Conservation (phyloP, 2,888 invertebrate species). For the Trichopria drosophilae region DNA sequence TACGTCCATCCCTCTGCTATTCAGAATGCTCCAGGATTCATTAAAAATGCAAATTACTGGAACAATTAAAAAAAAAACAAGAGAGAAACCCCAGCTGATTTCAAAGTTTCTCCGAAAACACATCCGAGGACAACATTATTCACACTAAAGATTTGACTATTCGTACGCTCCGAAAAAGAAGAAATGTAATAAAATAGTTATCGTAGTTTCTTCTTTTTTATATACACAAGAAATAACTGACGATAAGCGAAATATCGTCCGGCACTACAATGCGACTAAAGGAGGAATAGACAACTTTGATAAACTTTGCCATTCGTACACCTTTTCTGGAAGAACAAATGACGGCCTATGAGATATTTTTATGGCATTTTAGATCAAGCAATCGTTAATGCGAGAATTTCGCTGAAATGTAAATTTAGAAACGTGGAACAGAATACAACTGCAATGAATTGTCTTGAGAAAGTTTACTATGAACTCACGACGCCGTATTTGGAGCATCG, state of each 20-base stretch:
- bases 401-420: background rate
- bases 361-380: slow-evolving; percentile 19
- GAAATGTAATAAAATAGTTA: slow-evolving; percentile 5
- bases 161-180: slow-evolving; percentile 7
- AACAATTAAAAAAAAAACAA: no score
- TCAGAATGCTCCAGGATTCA: no score
- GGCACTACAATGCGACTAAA: slow-evolving; percentile 37
- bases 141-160: background rate
- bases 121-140: no score
- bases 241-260: slow-evolving; percentile 31
- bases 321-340: slow-evolving; percentile 23
- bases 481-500: slow-evolving; percentile 1
- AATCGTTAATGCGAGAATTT: slow-evolving; percentile 18
- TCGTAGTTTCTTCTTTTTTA: background rate
- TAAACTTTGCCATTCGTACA: slow-evolving; percentile 30
- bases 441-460: slow-evolving; percentile 2
- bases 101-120: no score
- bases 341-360: slow-evolving; percentile 37
- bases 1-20: no score
- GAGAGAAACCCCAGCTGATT: no score
- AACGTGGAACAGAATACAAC: background rate
- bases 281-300: slow-evolving; percentile 38
- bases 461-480: background rate
- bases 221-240: background rate
- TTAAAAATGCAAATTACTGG: no score